phyloP scores from a whole-genome alignment of 1,140 invertebrate genomes.

The Cryptotermes secundus region DNA sequence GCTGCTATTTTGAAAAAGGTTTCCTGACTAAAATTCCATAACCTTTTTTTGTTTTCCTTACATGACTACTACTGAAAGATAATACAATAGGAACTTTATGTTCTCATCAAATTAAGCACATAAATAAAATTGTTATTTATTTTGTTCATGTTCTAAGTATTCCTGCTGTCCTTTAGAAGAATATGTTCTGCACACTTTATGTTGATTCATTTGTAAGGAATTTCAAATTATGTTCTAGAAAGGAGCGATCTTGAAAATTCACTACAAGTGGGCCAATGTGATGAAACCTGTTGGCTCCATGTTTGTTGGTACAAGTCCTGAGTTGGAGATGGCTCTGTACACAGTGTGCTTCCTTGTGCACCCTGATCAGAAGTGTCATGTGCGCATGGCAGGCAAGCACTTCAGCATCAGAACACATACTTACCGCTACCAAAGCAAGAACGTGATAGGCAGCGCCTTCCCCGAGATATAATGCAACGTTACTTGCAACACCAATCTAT shows the following conservation, averaged over 20 bases:
- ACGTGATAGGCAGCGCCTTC: constrained; percentile 76
- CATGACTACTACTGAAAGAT: too few species aligned
- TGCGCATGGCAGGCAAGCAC: constrained; percentile 66
- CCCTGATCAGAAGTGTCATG: constrained; percentile 67
- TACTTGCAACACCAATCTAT: too few species aligned
- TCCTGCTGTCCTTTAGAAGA: too few species aligned
- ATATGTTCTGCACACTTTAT: too few species aligned
- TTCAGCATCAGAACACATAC: constrained; percentile 72
- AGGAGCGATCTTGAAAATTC: constrained; percentile 73
- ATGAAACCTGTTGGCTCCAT: constrained; percentile 77
- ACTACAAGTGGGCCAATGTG: constrained; percentile 70
- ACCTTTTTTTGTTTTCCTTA: too few species aligned
- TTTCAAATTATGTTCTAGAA: constrained; percentile 55
- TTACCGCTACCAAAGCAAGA: constrained; percentile 62
- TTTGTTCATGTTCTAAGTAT: too few species aligned
- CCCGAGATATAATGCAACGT: constrained; percentile 54
- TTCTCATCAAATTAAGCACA: too few species aligned
- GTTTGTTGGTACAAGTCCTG: constrained; percentile 89
- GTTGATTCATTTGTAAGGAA: too few species aligned
- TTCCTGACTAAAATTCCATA: too few species aligned
- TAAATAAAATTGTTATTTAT: too few species aligned
- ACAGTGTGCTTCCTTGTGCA: constrained; percentile 79
- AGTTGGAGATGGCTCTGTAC: constrained; percentile 89
- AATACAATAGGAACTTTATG: too few species aligned
- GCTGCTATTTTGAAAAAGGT: too few species aligned